Percentiles rank a stretch among this genome's conserved stretches.
Evolutionary conservation across 2,113 vertebrate genomes (phyloP).

Genomic region (Camelus dromedarius): DNA sequence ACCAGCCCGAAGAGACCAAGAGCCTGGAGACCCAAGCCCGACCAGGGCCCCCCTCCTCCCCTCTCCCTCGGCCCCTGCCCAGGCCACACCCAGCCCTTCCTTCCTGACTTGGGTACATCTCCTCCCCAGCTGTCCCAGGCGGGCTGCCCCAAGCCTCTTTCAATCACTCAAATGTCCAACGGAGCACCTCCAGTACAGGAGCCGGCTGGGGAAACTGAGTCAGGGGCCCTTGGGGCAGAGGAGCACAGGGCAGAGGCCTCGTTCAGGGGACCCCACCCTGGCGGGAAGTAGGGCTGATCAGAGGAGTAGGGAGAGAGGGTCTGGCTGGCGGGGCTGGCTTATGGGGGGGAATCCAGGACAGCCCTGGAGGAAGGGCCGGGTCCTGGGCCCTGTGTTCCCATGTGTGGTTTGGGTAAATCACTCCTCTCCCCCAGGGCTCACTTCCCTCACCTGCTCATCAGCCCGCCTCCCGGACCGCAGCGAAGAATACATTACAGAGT

Average conservation of each 20-base stretch:
- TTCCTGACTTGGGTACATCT: accelerated
- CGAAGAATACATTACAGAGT: accelerated
- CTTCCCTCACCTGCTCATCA: neutral
- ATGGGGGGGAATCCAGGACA: neutral
- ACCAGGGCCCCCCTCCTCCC: too few species aligned
- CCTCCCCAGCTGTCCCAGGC: accelerated
- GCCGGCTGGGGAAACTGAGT: neutral
- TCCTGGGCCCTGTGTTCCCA: accelerated
- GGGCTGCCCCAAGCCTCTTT: too few species aligned
- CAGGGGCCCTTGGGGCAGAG: neutral
- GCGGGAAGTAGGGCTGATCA: neutral
- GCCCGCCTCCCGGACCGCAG: neutral
- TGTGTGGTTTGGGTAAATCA: accelerated
- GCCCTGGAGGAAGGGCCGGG: too few species aligned
- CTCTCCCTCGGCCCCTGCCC: neutral
- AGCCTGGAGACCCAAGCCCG: accelerated
- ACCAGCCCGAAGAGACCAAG: too few species aligned
- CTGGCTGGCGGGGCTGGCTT: neutral
- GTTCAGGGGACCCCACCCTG: neutral
- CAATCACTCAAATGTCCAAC: accelerated
- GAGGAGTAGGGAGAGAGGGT: neutral
- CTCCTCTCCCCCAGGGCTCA: neutral
- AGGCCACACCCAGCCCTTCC: accelerated
- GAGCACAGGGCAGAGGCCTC: neutral
- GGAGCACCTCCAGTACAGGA: neutral